Conservation (phyloP, 2,113 vertebrate species). For the Hylia prasina region DNA sequence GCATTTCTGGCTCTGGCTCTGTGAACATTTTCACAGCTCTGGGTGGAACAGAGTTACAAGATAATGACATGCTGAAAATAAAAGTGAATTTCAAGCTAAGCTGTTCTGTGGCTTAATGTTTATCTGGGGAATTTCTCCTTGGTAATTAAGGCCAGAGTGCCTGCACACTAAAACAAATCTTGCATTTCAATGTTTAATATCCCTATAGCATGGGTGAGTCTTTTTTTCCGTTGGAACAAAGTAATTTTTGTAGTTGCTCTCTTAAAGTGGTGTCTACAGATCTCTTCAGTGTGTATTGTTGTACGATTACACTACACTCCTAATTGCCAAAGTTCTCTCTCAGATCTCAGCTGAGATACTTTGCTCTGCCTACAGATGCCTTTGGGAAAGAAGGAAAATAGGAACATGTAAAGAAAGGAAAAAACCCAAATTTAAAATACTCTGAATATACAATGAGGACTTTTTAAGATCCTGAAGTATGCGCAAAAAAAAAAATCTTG, state of each 20-base stretch:
- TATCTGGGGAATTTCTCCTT: slow-evolving; percentile 45
- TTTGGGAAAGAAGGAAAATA: slow-evolving; percentile 18
- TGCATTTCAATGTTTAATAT: slow-evolving; percentile 60
- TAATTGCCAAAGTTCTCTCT: slow-evolving; percentile 16
- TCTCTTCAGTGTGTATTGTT: background rate
- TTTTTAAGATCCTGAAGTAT: background rate
- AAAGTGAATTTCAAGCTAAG: background rate
- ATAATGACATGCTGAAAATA: slow-evolving; percentile 17
- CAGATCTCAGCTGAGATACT: slow-evolving; percentile 8
- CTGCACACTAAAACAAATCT: slow-evolving; percentile 52
- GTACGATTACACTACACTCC: background rate
- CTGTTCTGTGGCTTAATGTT: slow-evolving; percentile 2
- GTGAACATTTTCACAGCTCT: slow-evolving; percentile 59
- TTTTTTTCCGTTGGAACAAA: slow-evolving; percentile 6
- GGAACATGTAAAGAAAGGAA: background rate
- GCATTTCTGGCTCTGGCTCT: background rate
- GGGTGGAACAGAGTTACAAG: slow-evolving; percentile 32
- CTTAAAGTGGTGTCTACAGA: background rate
- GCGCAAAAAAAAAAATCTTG: background rate
- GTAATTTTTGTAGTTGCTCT: background rate
- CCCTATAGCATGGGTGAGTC: background rate
- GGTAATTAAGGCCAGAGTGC: slow-evolving; percentile 58
- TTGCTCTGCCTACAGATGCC: slow-evolving; percentile 10
- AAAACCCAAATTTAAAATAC: background rate
- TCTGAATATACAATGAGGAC: background rate